Conservation (phyloP, 2,888 invertebrate species). For the Drosophila glabriapex region DNA sequence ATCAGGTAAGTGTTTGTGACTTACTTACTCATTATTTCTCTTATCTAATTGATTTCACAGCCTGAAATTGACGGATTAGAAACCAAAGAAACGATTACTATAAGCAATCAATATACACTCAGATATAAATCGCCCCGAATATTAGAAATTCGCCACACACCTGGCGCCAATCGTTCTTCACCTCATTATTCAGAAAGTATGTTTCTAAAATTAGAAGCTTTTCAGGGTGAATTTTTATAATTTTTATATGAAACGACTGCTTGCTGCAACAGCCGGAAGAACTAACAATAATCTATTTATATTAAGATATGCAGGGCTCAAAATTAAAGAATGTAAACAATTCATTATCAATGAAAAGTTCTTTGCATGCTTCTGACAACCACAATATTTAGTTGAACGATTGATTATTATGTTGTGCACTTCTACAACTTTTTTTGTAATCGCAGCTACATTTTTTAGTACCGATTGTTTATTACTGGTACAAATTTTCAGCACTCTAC, state of each 20-base stretch:
- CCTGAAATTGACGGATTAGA: neutral
- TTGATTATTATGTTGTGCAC: rapidly evolving
- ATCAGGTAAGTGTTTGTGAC: conserved; percentile 67
- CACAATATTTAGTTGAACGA: too few relatives aligned
- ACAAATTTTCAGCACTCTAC: neutral
- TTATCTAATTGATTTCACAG: neutral
- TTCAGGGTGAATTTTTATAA: neutral
- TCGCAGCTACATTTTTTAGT: neutral
- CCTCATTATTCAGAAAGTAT: neutral
- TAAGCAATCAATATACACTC: neutral
- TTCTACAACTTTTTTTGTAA: neutral
- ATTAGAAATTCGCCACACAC: neutral
- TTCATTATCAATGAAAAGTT: neutral
- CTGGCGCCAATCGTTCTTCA: neutral
- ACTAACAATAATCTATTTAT: too few relatives aligned
- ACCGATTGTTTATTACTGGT: neutral
- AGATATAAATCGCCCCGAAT: neutral
- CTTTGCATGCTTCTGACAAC: neutral
- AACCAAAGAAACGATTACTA: neutral
- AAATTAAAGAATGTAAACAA: neutral
- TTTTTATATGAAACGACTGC: too few relatives aligned
- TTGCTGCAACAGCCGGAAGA: too few relatives aligned
- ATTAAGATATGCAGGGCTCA: neutral
- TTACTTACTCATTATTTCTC: neutral
- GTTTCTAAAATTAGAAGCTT: neutral